Conservation (phyloP, 2,113 vertebrate species). For the Zingel zingel region DNA sequence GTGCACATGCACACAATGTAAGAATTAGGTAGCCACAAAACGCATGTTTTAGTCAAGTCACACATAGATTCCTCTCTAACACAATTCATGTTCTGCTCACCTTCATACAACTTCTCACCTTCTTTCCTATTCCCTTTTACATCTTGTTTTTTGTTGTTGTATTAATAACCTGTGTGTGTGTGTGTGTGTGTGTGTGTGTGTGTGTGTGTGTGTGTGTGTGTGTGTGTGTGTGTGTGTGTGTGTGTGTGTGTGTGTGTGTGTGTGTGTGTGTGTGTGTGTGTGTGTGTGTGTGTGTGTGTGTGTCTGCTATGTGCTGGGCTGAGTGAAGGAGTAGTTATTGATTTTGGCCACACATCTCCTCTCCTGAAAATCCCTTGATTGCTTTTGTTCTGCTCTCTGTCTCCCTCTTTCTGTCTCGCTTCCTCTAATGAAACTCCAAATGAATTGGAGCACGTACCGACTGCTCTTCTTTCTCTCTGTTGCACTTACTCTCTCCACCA, state of each 20-base stretch:
- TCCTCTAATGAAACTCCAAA: constrained; percentile 85
- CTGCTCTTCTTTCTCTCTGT: constrained; percentile 55
- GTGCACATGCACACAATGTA: neutral
- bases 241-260: no score
- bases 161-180: constrained; percentile 12
- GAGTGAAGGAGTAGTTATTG: constrained; percentile 79
- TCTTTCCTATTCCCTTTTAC: neutral
- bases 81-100: neutral
- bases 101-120: neutral
- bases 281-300: neutral
- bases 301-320: constrained; percentile 63
- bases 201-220: no score
- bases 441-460: constrained; percentile 82
- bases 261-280: no score
- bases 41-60: neutral
- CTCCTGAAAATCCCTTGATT: constrained; percentile 85
- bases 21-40: no score
- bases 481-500: constrained; percentile 12
- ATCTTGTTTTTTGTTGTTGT: constrained; percentile 8
- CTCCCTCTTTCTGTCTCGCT: constrained; percentile 74
- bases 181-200: no score
- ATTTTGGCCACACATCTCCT: constrained; percentile 81
- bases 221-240: neutral
- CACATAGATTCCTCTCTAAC: neutral
- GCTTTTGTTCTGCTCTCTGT: constrained; percentile 87